phyloP scores from a whole-genome alignment of 2,797 vertebrate species.

The Melanotaenia trifasciata region DNA sequence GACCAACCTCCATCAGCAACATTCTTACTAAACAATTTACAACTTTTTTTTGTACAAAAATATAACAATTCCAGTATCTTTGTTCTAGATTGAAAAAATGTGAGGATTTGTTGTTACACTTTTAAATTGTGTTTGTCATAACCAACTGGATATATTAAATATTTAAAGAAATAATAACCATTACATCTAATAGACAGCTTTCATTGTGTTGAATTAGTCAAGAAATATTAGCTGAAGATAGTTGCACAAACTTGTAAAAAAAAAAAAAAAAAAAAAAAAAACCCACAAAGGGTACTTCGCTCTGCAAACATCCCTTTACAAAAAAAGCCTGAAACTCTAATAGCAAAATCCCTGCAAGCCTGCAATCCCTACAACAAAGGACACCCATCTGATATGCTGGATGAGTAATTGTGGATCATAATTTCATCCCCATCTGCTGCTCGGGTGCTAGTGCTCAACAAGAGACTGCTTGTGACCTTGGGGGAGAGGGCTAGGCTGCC shows the following conservation, averaged over 20 bases:
- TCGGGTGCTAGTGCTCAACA: constrained; percentile 54
- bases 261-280: not conserved
- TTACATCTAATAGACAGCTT: too few relatives aligned
- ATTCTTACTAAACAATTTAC: not conserved
- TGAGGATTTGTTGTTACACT: too few relatives aligned
- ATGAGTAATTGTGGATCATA: constrained; percentile 68
- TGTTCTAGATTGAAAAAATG: too few relatives aligned
- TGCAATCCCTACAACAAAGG: constrained; percentile 28
- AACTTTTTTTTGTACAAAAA: not conserved
- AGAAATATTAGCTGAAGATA: too few relatives aligned
- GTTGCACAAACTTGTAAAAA: too few relatives aligned
- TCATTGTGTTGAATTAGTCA: too few relatives aligned
- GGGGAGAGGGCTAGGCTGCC: constrained; percentile 40
- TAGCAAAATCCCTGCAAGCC: constrained; percentile 12
- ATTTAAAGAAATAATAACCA: too few relatives aligned
- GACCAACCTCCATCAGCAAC: too few relatives aligned
- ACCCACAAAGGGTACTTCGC: not conserved
- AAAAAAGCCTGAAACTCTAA: constrained; percentile 13
- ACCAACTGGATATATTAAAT: too few relatives aligned
- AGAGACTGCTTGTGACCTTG: constrained; percentile 68
- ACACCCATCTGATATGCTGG: constrained; percentile 49
- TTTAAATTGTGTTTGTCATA: too few relatives aligned
- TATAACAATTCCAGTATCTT: not conserved
- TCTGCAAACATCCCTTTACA: not conserved
- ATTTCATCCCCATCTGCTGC: constrained; percentile 73